Evolutionary conservation across 1,140 invertebrate genomes (phyloP), one percentile per base, ranked within the genome.

Genomic region (Yoshiicerus persimilis): DNA sequence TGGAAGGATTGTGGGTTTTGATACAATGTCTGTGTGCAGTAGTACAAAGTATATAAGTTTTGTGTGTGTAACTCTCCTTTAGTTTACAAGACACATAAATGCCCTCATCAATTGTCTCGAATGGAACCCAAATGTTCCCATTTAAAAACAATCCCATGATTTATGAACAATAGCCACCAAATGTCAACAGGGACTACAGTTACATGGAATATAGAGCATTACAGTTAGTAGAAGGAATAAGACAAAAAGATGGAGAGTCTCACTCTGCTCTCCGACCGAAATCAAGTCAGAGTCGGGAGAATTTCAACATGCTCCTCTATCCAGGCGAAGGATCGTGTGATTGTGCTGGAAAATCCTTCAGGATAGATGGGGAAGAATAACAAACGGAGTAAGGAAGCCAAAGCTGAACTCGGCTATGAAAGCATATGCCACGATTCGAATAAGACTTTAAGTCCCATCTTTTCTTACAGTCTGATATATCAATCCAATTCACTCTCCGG

Each of bases 101-200:
- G 84, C 84, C 56, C 32, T 56, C 84, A 86, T 86, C 84, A 86
- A 86, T 86, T 86, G 84, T 56, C 30, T 86, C 41, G 84, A 86
- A 86, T 86, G 84, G 86, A 87, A 75, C 86, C 86, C 34, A 87
- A 87, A 75, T 77, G 86, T 77, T 87, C 62, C 86, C 86, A 87
- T 87, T 87, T 87, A 87, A 77, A 87, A 87, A 87, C 86, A 87
- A 87, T 87, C 86, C 66, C 86, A 75, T 87, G 86, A 87, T 87
- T 87, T 87, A 87, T 87, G 83, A 86, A 86, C 47, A 86, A 66
- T 62, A 56, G 32, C 62, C 84, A 86, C 56, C 38, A 41, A 84
- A 84, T 62, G 83, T 23, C 38, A 56, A 84, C 83, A 84, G 25
- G 83, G 30, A 84, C 38, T 62, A 23, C 20, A 11, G 25, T 16